phyloP scores from a whole-genome alignment of 2,797 vertebrate species.

The Siniperca scherzeri region DNA sequence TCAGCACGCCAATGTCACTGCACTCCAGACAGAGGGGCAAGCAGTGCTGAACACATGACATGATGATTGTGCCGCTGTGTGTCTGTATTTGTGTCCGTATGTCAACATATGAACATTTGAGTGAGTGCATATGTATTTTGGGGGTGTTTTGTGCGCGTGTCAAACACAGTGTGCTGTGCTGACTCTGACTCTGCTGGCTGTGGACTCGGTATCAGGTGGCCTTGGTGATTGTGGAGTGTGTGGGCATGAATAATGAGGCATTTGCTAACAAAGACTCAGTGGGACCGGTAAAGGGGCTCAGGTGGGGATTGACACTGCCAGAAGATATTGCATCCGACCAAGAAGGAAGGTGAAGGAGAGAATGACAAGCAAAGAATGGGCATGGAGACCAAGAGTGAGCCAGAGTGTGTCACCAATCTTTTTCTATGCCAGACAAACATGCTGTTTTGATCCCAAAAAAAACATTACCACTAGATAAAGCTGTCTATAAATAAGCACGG shows the following conservation, averaged over 20 bases:
- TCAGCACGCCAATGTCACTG: constrained; percentile 34
- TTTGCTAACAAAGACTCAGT: constrained; percentile 64
- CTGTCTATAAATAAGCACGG: constrained; percentile 77
- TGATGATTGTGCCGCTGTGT: not conserved
- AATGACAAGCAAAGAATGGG: constrained; percentile 18
- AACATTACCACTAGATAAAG: constrained; percentile 62
- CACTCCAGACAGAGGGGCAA: constrained; percentile 19
- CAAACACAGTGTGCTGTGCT: constrained; percentile 41
- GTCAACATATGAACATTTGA: not conserved
- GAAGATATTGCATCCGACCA: constrained; percentile 39
- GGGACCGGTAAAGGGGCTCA: constrained; percentile 46
- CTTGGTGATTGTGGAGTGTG: constrained; percentile 70
- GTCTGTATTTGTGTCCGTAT: not conserved
- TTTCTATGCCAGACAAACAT: constrained; percentile 55
- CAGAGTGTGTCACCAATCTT: constrained; percentile 48
- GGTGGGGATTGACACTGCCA: constrained; percentile 36
- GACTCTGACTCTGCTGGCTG: constrained; percentile 52
- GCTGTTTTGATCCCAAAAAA: constrained; percentile 71
- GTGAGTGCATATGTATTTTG: not conserved
- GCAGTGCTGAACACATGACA: constrained; percentile 14
- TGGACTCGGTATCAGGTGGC: constrained; percentile 63
- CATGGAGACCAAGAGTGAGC: constrained; percentile 12
- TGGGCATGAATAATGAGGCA: constrained; percentile 76
- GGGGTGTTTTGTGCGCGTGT: constrained; percentile 1
- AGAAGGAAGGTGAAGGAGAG: constrained; percentile 28